phyloP scores from a whole-genome alignment of 2,113 vertebrate genomes.

The Hypanus sabinus region DNA sequence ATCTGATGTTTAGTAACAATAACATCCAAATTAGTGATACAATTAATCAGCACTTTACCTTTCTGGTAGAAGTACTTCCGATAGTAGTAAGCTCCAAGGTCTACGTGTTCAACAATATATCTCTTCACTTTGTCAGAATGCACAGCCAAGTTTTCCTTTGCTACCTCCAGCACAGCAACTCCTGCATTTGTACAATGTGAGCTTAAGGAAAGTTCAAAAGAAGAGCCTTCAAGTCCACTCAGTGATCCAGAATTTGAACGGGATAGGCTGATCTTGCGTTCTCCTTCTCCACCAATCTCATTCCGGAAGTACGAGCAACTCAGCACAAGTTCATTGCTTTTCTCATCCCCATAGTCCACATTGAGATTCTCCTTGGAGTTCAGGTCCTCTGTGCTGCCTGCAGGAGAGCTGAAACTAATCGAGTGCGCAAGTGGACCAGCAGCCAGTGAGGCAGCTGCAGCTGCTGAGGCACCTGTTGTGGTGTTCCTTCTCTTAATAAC shows the following conservation, averaged over 20 bases:
- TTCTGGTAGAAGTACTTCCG: slow-evolving; percentile 85
- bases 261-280: slow-evolving; percentile 73
- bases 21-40: not conserved
- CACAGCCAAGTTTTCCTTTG: slow-evolving; percentile 74
- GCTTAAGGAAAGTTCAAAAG: slow-evolving; percentile 77
- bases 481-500: slow-evolving; percentile 82
- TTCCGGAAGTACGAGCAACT: slow-evolving; percentile 92
- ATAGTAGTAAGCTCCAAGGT: slow-evolving; percentile 87
- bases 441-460: slow-evolving; percentile 75
- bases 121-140: slow-evolving; percentile 80
- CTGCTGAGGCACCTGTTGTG: slow-evolving; percentile 85
- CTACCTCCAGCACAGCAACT: slow-evolving; percentile 83
- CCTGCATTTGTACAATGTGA: slow-evolving; percentile 88
- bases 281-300: slow-evolving; percentile 81
- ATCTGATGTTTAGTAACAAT: not conserved
- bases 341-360: slow-evolving; percentile 81
- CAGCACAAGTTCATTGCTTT: slow-evolving; percentile 86
- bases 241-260: slow-evolving; percentile 79
- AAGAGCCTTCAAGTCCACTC: slow-evolving; percentile 69
- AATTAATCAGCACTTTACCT: slow-evolving; percentile 60
- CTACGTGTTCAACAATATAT: slow-evolving; percentile 87
- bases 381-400: slow-evolving; percentile 88
- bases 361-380: slow-evolving; percentile 74
- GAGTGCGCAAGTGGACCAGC: slow-evolving; percentile 74
- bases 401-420: slow-evolving; percentile 79